Evolutionary conservation across 2,888 invertebrate species (phyloP).

Genomic region (Lycocerus yunnanus): DNA sequence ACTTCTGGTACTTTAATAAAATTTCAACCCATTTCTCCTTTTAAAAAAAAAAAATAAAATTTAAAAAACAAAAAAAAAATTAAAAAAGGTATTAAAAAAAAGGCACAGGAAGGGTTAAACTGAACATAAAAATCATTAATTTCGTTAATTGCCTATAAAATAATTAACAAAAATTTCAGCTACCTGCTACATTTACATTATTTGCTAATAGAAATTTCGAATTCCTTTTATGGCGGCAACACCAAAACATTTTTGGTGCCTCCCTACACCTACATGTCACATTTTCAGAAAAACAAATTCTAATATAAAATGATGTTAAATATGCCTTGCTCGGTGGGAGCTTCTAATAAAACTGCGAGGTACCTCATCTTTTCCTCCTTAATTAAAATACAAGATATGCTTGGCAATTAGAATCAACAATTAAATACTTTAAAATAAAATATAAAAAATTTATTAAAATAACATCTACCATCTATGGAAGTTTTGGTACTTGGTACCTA

Average conservation of each 20-base stretch:
- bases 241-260: not conserved
- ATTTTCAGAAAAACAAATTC: not conserved
- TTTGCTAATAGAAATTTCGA: not conserved
- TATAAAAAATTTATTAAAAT: not conserved
- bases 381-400: slow-evolving; percentile 14
- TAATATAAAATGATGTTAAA: not conserved
- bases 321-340: not conserved
- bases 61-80: slow-evolving; percentile 23
- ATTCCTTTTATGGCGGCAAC: not conserved
- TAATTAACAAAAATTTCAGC: not conserved
- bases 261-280: not conserved
- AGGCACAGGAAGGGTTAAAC: slow-evolving; percentile 28
- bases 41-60: slow-evolving; percentile 24
- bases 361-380: not conserved
- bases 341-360: not conserved
- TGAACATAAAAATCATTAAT: not conserved
- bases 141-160: not conserved
- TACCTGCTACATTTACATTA: not conserved
- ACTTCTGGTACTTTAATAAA: not conserved
- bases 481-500: slow-evolving; percentile 1
- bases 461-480: not conserved
- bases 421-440: not conserved
- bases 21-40: not conserved
- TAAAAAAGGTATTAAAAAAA: slow-evolving; percentile 10
- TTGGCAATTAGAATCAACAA: not conserved